A percentile compares a stretch with the other conserved stretches of the same genome.
These are phyloP conservation scores for Muscina levida DNA, from an alignment of 2,888 invertebrate genomes.

Conservation along the genomic window DNA sequence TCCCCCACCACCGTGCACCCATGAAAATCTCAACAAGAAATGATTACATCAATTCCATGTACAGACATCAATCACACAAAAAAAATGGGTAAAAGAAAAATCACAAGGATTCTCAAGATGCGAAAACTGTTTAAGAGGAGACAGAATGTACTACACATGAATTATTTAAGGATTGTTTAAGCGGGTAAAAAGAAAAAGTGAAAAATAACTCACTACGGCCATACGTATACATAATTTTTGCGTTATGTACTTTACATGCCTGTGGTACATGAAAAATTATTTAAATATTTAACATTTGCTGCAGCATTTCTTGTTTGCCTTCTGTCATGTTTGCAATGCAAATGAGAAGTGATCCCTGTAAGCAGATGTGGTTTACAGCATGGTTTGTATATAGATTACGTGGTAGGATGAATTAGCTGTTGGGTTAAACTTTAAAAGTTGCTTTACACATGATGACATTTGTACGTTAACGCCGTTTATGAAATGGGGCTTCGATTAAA, in stretches of 20 bases:
- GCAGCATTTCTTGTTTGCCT: no score
- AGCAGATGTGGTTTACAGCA: no score
- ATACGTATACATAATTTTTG: background rate
- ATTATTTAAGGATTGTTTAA: slow-evolving; percentile 7
- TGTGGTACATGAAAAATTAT: no score
- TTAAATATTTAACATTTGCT: slow-evolving; percentile 22
- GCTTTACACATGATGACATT: no score
- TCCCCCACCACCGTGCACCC: background rate
- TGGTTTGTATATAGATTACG: no score
- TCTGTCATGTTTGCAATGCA: no score
- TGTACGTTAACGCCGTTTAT: no score
- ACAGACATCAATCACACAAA: slow-evolving; percentile 28
- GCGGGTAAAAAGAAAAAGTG: background rate
- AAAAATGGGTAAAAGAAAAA: background rate
- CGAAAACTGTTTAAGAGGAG: slow-evolving; percentile 14
- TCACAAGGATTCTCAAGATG: slow-evolving; percentile 11
- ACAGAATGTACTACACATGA: background rate
- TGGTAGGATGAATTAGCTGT: no score
- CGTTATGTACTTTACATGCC: background rate
- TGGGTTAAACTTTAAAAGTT: no score
- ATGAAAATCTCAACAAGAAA: slow-evolving; percentile 28
- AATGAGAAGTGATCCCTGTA: background rate
- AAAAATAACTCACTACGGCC: background rate
- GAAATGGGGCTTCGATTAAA: no score
- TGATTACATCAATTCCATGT: slow-evolving; percentile 35